Conservation (phyloP, 2,888 invertebrate genomes). For the Horisme vitalbata region DNA sequence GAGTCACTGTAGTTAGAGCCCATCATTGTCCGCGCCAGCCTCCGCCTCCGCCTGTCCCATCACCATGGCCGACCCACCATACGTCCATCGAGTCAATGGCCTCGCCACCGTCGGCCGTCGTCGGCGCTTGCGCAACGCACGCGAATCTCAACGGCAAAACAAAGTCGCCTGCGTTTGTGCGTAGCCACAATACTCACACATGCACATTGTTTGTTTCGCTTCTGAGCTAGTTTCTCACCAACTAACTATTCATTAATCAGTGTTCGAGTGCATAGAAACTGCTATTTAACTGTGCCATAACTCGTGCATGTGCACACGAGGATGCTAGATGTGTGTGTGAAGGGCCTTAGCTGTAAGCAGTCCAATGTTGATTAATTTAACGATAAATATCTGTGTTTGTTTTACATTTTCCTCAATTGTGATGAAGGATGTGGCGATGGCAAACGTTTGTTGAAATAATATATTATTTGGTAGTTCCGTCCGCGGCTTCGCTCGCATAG, state of each 20-base stretch:
- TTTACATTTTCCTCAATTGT: constrained; percentile 64
- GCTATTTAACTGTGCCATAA: neutral
- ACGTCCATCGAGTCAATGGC: constrained; percentile 69
- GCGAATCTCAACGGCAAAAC: constrained; percentile 82
- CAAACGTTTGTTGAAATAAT: constrained; percentile 14
- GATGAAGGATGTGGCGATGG: constrained; percentile 31
- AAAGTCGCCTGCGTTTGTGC: constrained; percentile 63
- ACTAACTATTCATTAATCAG: constrained; percentile 8
- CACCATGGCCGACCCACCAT: constrained; percentile 18
- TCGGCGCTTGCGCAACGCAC: constrained; percentile 78
- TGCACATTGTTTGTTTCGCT: constrained; percentile 35
- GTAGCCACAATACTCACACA: constrained; percentile 46
- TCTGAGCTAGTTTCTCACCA: constrained; percentile 25
- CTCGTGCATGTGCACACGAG: constrained; percentile 24
- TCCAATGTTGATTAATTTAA: constrained; percentile 70
- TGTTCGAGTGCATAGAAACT: constrained; percentile 1
- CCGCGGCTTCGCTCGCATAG: too few relatives aligned
- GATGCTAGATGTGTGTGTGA: constrained; percentile 49
- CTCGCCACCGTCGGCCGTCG: constrained; percentile 53
- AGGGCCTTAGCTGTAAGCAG: constrained; percentile 66
- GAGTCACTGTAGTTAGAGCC: too few relatives aligned
- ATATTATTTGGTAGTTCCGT: constrained; percentile 13
- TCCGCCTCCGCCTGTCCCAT: constrained; percentile 43
- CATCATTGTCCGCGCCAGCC: neutral
- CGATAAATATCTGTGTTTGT: constrained; percentile 64